Base-by-base conservation (phyloP, 2,888 invertebrate species). In the Latrodectus hesperus region DNA sequence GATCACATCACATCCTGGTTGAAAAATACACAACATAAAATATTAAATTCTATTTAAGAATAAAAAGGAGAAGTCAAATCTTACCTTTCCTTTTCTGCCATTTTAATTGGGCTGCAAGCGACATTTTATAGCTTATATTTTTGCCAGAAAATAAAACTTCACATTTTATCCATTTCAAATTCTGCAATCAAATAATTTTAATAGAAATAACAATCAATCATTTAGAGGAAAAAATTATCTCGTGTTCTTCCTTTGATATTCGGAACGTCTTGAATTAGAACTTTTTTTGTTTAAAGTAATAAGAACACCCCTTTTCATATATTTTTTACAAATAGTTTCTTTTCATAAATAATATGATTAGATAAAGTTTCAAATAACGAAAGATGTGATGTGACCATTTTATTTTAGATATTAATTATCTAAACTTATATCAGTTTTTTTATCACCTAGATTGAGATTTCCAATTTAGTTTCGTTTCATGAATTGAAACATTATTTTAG, bases 21-120 rank as follows among this genome's bases (percentile, higher is more conserved):
- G 0, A 38, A 38, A 6, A 38, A 6, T 38, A 38, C 38, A 38
- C 38, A 38, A 38, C 38, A 38, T 38, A 38, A 38, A 38, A 38
- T 38, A 38, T 38, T 38, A 6, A 38, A 6, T 38, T 38, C 6
- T 38, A 38, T 38, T 38, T 38, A 38, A 38, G 38, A 6, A 38
- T 38, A 38, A 38, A 38, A 38, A 38, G 38, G 38, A 38, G 60
- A 60, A 60, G n/a, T 16, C 14, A 16, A 22, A 22, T 11, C 86
- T 87, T 81, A 87, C 86, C 86, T 81, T 87, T 64, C 53, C 81
- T 76, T 38, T 38, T 87, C 55, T 71, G 76, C 86, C 86, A 87
- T 72, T 87, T 87, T 64, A 87, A 64, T 55, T 77, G 76, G 16
- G 86, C 86, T 1, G 86, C 86, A 65, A 87, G 76, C 1, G 86